Evolutionary conservation across 2,113 vertebrate genomes (phyloP), one percentile per base, ranked within the genome.

Genomic region (Fukomys damarensis): DNA sequence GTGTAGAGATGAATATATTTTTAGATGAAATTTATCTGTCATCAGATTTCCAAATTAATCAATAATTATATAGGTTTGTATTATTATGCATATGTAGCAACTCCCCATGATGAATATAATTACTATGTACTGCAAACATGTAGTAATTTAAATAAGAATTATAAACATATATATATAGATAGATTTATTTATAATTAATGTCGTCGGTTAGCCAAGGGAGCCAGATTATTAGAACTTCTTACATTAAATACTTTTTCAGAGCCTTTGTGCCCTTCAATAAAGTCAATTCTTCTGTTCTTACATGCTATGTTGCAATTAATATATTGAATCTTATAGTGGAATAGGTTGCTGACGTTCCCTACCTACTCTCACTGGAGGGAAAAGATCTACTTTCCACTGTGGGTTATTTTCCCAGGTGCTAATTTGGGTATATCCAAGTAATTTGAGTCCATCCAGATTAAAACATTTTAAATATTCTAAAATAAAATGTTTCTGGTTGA

Each of bases 41-140:
- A 49, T 28, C n/a, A n/a, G n/a, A 91, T 96, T 83, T 87, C 35
- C 59, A 86, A 96, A 89, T 59, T 54, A 95, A 80, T 61, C 26
- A 88, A 26, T 52, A 81, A 52, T 38, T 88, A 46, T 28, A 74
- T 46, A 68, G 26, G 22, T 43, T 14, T 76, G 9, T 46, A 28
- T 46, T 46, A 28, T 46, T 76, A 46, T 28, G 72, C 46, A 76
- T 2, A 30, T 46, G 26, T 76, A 46, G 43, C 26, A 76, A 49
- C 14, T 77, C 43, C 7, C 28, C 28, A 46, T 30, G 28, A 49
- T 77, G 28, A 49, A 32, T 38, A 35, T 43, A 6, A 76, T 77
- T 77, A 77, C 28, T 46, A 49, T 49, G 46, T 30, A 77, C 9
- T 49, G 43, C 26, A 49, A 77, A 19, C 13, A 30, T 8, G 26